phyloP scores from a whole-genome alignment of 2,797 vertebrate species.

The Falco rusticolus region DNA sequence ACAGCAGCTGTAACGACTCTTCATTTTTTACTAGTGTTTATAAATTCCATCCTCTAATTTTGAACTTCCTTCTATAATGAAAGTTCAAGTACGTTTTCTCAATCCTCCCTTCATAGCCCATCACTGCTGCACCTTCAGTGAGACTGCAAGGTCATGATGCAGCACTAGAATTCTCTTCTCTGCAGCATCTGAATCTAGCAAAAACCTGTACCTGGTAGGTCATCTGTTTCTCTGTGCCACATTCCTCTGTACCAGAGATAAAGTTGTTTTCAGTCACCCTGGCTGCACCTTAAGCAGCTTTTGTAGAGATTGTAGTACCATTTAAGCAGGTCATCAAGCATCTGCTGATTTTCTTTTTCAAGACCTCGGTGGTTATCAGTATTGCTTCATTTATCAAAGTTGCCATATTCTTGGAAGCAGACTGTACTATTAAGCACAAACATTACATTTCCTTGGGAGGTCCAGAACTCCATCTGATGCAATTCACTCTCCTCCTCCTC shows the following conservation, averaged over 20 bases:
- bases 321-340: constrained; percentile 23
- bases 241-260: constrained; percentile 19
- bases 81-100: constrained; percentile 13
- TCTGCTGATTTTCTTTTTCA: constrained; percentile 27
- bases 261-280: constrained; percentile 32
- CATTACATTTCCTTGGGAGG: constrained; percentile 36
- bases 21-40: constrained; percentile 32
- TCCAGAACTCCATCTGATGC: constrained; percentile 36
- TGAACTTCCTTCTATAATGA: not conserved
- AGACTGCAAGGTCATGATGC: not conserved
- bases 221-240: not conserved
- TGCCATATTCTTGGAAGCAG: constrained; percentile 57
- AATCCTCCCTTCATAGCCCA: constrained; percentile 20
- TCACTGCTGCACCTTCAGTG: not conserved
- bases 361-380: not conserved
- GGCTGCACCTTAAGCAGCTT: constrained; percentile 13
- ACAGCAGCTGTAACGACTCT: not conserved
- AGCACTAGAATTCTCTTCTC: not conserved
- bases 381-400: constrained; percentile 46
- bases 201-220: not conserved
- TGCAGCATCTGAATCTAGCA: not conserved
- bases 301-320: constrained; percentile 3
- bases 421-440: constrained; percentile 10
- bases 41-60: constrained; percentile 24
- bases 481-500: constrained; percentile 17